phyloP scores from a whole-genome alignment of 23 tunicate genomes.

The Styela clava region DNA sequence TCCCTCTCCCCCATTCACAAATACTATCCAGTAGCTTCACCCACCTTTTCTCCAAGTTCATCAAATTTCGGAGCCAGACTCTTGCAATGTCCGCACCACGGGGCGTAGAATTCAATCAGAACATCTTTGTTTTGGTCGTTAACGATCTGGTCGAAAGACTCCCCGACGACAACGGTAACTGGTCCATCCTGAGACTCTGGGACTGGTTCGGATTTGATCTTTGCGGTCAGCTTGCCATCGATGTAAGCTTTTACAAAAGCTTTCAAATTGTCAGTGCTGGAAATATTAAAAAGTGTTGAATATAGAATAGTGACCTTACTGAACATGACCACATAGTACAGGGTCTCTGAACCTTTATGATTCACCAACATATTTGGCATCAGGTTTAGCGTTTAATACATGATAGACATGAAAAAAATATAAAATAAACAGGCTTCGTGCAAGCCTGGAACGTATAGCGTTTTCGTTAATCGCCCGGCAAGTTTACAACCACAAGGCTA shows the following conservation, averaged over 20 bases:
- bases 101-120: conserved; percentile 90
- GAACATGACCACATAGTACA: background rate
- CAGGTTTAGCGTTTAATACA: background rate
- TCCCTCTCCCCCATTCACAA: no score
- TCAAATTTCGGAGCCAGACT: conserved; percentile 89
- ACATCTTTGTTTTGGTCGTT: conserved; percentile 93
- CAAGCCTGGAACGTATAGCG: no score
- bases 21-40: no score
- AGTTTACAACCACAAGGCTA: no score
- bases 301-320: no score
- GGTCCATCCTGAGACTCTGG: conserved; percentile 83
- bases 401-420: no score
- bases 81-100: conserved; percentile 99
- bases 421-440: no score
- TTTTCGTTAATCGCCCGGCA: no score
- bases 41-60: conserved; percentile 89
- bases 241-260: conserved; percentile 49
- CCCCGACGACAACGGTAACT: conserved; percentile 85
- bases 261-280: conserved; percentile 49
- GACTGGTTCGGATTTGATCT: conserved; percentile 81
- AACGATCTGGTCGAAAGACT: conserved; percentile 87
- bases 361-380: background rate
- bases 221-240: conserved; percentile 60
- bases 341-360: background rate
- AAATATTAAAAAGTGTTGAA: background rate